Evolutionary conservation across 2,888 invertebrate genomes (phyloP), one percentile per base, ranked within the genome.

Genomic region (Serrognathus titanus): DNA sequence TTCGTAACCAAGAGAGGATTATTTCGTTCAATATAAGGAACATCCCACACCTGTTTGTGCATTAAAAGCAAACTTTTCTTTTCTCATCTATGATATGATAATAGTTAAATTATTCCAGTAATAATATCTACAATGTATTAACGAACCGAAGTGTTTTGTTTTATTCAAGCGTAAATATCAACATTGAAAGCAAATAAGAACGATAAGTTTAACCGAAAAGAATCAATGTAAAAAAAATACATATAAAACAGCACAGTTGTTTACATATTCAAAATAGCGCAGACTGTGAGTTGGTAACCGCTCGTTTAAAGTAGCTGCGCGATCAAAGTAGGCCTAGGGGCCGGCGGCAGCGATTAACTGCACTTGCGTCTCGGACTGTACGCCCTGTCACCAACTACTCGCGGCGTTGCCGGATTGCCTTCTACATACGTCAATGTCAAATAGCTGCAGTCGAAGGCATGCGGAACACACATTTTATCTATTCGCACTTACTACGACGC

Each of bases 331-430:
- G 52, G 52, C 52, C 52, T 52, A 45, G 35, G 41, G 36, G 45
- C 41, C 41, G n/a, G 11, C 39, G 39, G 16, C 50, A 12, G 13
- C 52, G 36, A 54, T 49, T 49, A 54, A 49, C 54, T 54, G 65
- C 64, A 64, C 64, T 70, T 69, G 61, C 64, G 64, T 55, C 66
- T 53, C 55, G 58, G 69, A 69, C 63, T 70, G 69, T 71, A 71
- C 70, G 55, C 66, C n/a, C 70, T 71, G 70, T 71, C 71, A 71
- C 68, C 69, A 67, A 68, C 62, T 67, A 65, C 55, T 55, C 20
- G 69, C 72, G 60, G 43, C 60, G 72, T 72, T 74, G 74, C 72
- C 74, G 64, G 46, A 49, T 66, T 59, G 31, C 50, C 49, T 36
- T 52, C 51, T 55, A 60, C 67, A 66, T 66, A 68, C 67, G 68